Evolutionary conservation across 2,888 invertebrate species (phyloP), one percentile per base, ranked within the genome.

Genomic region (Panzeria rudis): DNA sequence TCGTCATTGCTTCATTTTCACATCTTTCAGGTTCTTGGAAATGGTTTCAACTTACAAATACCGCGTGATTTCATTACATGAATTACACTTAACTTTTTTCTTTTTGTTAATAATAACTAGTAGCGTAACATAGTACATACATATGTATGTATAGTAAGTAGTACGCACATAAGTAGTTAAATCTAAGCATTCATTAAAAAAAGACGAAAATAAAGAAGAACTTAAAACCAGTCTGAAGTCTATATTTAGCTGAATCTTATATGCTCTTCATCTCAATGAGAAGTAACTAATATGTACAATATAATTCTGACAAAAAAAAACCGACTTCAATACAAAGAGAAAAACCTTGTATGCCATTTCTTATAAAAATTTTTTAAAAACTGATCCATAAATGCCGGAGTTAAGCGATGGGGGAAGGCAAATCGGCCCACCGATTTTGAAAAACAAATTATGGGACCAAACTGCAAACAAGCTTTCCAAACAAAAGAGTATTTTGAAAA

Each of bases 11-110:
- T 69, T 64, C 41, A 20, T 52, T 66, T 56, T 56, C 50, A 64
- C 32, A 54, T 75, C 35, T 77, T 59, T 23, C 1, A 61, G 15
- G 1, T 79, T 56, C 64, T 72, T 13, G 47, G 72, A 80, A 77
- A 59, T 77, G 68, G 47, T 68, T 15, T 66, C 15, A n/a, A 68
- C 20, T 52, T 38, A 38, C 38, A 38, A 38, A 38, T 38, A 38
- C 38, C 38, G 38, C 38, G 38, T 38, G 38, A 11, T 38, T 61
- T 59, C 7, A 69, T 61, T 61, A 69, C 52, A 61, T 35, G 29
- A 54, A 61, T 47, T 50, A 73, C 54, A 15, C 23, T 13, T 23
- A 52, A 62, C 17, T 52, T 56, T 38, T 38, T 38, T 11, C 11
- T 13, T 38, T 25, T 44, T 8, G 52, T 35, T 71, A 32, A 56